A percentile compares a stretch with the other conserved stretches of the same genome.
These are phyloP conservation scores for Micrasema minimum DNA, from an alignment of 1,140 invertebrate genomes.

Conservation along the genomic window DNA sequence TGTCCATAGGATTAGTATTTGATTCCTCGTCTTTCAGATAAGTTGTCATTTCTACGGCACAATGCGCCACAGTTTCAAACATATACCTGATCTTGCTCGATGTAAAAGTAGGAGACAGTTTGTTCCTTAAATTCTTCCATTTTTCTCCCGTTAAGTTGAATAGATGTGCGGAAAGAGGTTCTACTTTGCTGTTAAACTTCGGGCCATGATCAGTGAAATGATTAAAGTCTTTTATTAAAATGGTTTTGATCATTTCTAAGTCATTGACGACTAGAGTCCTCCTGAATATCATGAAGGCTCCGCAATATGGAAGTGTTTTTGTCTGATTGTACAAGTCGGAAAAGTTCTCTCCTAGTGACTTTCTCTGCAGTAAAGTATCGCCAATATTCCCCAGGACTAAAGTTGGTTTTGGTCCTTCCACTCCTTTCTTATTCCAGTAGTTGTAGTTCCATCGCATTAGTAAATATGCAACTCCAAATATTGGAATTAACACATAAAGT, in stretches of 20 bases:
- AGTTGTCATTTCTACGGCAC: slow-evolving; percentile 57
- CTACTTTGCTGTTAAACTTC: slow-evolving; percentile 60
- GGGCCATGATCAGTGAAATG: slow-evolving; percentile 68
- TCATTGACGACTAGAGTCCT: slow-evolving; percentile 65
- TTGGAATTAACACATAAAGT: too few species aligned
- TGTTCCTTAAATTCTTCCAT: slow-evolving; percentile 69
- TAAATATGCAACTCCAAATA: too few species aligned
- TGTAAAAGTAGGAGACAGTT: slow-evolving; percentile 71
- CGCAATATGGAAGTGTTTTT: slow-evolving; percentile 53
- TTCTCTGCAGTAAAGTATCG: slow-evolving; percentile 18
- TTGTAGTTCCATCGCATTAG: slow-evolving; percentile 10
- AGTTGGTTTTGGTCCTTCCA: slow-evolving; percentile 35
- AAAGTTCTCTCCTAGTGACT: slow-evolving; percentile 55
- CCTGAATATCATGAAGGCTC: slow-evolving; percentile 58
- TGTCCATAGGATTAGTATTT: background rate
- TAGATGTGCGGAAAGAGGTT: slow-evolving; percentile 57
- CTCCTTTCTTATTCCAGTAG: slow-evolving; percentile 23
- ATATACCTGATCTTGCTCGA: slow-evolving; percentile 70
- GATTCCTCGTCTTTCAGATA: slow-evolving; percentile 52
- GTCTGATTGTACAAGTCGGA: slow-evolving; percentile 46
- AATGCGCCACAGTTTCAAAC: slow-evolving; percentile 62
- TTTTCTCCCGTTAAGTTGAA: slow-evolving; percentile 61
- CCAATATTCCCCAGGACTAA: slow-evolving; percentile 51
- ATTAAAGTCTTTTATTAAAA: slow-evolving; percentile 71
- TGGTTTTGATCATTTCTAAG: slow-evolving; percentile 67